Conservation (phyloP, 2,797 vertebrate genomes). For the Gobio occitaniae region DNA sequence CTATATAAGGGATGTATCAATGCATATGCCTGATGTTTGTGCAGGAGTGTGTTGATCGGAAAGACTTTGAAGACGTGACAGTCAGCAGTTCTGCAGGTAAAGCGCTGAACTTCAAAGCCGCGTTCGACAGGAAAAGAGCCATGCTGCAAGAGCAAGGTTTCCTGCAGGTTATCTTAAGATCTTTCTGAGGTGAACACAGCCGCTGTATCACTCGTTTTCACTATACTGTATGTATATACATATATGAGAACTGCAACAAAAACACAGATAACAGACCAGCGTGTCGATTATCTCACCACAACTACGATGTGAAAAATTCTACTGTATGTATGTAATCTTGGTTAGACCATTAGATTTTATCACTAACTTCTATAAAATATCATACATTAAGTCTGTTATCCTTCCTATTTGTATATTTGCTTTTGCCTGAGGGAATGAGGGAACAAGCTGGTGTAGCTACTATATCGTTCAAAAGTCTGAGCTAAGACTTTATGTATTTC, state of each 20-base stretch:
- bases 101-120: not conserved
- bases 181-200: conserved; percentile 3
- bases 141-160: not conserved
- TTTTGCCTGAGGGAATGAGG: not conserved
- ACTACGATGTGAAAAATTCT: not conserved
- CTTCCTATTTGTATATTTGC: not conserved
- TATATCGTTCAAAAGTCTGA: not conserved
- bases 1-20: too few species aligned
- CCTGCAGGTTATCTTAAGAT: not conserved
- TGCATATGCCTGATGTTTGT: not conserved
- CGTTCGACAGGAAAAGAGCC: not conserved
- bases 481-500: not conserved
- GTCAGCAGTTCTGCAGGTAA: conserved; percentile 8
- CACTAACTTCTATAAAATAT: not conserved
- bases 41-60: not conserved
- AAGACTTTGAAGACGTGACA: not conserved
- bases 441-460: not conserved
- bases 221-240: not conserved
- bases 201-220: not conserved
- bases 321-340: not conserved
- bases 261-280: conserved; percentile 15
- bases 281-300: conserved; percentile 22
- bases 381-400: not conserved
- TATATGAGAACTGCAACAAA: not conserved
- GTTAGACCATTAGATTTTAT: conserved; percentile 26